A percentile compares a stretch with the other conserved stretches of the same genome.
Evolutionary conservation across 2,888 invertebrate species (phyloP).

Genomic region (Drosophila monieri): DNA sequence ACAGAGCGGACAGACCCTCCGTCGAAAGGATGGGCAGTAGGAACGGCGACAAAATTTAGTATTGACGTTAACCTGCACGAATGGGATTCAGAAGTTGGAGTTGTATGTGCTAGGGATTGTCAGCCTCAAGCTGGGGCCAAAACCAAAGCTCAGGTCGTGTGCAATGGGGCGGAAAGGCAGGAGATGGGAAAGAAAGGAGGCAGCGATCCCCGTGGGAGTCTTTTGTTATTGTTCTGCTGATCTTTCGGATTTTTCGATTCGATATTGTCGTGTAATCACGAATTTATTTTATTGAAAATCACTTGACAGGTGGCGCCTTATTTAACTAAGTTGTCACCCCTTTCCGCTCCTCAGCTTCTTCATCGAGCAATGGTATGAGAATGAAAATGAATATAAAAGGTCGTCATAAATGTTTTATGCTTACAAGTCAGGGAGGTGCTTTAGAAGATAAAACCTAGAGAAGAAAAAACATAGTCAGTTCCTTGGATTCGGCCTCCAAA

Average conservation of each 20-base stretch:
- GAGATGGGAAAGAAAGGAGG: slow-evolving; percentile 13
- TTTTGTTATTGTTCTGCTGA: slow-evolving; percentile 73
- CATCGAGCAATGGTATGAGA: slow-evolving; percentile 19
- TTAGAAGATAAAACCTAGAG: not conserved
- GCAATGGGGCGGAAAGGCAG: slow-evolving; percentile 58
- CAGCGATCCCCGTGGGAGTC: slow-evolving; percentile 74
- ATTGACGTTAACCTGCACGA: slow-evolving; percentile 82
- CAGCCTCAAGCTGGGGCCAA: slow-evolving; percentile 34
- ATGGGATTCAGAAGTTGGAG: slow-evolving; percentile 81
- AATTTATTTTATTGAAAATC: slow-evolving; percentile 84
- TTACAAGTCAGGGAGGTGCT: slow-evolving; percentile 15
- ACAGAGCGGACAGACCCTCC: slow-evolving; percentile 23
- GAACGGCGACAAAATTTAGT: slow-evolving; percentile 56
- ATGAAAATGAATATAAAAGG: slow-evolving; percentile 33
- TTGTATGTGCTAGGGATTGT: slow-evolving; percentile 66
- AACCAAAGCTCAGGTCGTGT: slow-evolving; percentile 63
- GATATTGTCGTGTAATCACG: slow-evolving; percentile 83
- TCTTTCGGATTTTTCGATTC: slow-evolving; percentile 73
- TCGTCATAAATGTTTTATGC: slow-evolving; percentile 34
- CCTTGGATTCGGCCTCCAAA: not conserved
- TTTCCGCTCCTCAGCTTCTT: not conserved
- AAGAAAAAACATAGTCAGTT: not conserved
- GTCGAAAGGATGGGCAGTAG: slow-evolving; percentile 23
- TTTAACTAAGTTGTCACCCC: slow-evolving; percentile 77
- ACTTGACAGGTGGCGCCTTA: slow-evolving; percentile 83